Percentiles rank a stretch among this genome's conserved stretches.
These are phyloP conservation scores for Zelostemma sp. DNA, from an alignment of 1,140 invertebrate genomes.

Conservation along the genomic window DNA sequence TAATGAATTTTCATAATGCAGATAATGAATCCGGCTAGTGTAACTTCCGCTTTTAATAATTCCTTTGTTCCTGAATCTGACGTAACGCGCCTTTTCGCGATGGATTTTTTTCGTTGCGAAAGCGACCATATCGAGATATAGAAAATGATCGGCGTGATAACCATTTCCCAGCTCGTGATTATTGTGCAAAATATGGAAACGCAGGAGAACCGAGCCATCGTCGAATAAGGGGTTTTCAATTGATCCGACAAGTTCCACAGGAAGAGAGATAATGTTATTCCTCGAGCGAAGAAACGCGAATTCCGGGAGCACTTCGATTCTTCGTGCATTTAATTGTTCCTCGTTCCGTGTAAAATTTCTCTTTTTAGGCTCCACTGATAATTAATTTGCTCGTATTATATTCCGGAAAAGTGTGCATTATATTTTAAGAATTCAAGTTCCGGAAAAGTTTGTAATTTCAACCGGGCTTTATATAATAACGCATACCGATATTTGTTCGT, in stretches of 20 bases:
- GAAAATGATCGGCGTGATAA: slow-evolving; percentile 12
- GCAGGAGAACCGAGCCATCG: too few relatives aligned
- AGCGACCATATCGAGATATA: slow-evolving; percentile 22
- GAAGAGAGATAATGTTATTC: background rate
- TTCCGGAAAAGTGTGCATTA: too few relatives aligned
- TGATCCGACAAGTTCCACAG: background rate
- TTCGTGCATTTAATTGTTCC: background rate
- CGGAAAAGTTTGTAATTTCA: too few relatives aligned
- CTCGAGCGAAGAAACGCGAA: background rate
- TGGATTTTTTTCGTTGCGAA: slow-evolving; percentile 38
- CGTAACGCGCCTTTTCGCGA: slow-evolving; percentile 16
- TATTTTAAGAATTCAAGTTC: too few relatives aligned
- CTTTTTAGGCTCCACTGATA: slow-evolving; percentile 1
- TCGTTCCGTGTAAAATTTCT: background rate
- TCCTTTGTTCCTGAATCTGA: slow-evolving; percentile 42
- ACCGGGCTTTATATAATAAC: too few relatives aligned
- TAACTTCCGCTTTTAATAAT: slow-evolving; percentile 39
- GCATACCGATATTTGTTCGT: background rate
- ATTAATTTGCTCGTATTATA: too few relatives aligned
- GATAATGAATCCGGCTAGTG: slow-evolving; percentile 39
- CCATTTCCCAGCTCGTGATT: background rate
- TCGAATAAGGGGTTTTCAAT: too few relatives aligned
- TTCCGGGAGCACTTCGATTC: background rate
- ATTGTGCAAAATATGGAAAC: background rate
- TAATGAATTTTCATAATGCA: slow-evolving; percentile 35